Conservation (phyloP, 2,888 invertebrate species). For the Urechis unicinctus region DNA sequence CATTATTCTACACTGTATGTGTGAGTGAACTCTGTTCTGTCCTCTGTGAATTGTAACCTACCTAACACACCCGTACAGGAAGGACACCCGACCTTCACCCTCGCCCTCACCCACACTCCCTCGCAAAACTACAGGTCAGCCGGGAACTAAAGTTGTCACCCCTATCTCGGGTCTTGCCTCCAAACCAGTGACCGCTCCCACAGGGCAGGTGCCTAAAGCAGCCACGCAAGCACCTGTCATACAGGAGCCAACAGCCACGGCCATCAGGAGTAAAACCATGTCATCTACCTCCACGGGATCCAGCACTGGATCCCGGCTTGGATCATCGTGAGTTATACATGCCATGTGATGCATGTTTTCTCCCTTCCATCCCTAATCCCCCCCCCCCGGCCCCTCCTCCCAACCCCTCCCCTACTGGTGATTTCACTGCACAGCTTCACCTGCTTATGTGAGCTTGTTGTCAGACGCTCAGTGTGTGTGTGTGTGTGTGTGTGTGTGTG, state of each 20-base stretch:
- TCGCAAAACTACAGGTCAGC: neutral
- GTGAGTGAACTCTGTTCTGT: too few relatives aligned
- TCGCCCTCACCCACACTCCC: slow-evolving; percentile 2
- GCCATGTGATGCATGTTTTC: too few relatives aligned
- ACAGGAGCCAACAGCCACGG: slow-evolving; percentile 16
- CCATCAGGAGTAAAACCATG: slow-evolving; percentile 7
- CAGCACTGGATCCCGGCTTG: slow-evolving; percentile 12
- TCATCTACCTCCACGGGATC: slow-evolving; percentile 7
- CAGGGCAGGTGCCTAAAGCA: neutral
- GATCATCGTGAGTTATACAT: slow-evolving; percentile 20
- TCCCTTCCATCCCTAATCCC: too few relatives aligned
- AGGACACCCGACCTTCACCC: too few relatives aligned
- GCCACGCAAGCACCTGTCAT: too few relatives aligned
- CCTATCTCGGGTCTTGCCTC: neutral
- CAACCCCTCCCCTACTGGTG: neutral
- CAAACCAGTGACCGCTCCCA: neutral
- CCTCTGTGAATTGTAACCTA: too few relatives aligned
- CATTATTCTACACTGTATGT: too few relatives aligned
- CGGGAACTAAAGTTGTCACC: neutral
- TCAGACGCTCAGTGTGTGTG: neutral
- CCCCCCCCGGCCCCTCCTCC: neutral
- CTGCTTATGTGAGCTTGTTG: neutral
- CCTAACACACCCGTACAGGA: too few relatives aligned
- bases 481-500: too few relatives aligned
- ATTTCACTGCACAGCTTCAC: neutral